Conservation (phyloP, 2,113 vertebrate genomes). For the Ageneiosus marmoratus region DNA sequence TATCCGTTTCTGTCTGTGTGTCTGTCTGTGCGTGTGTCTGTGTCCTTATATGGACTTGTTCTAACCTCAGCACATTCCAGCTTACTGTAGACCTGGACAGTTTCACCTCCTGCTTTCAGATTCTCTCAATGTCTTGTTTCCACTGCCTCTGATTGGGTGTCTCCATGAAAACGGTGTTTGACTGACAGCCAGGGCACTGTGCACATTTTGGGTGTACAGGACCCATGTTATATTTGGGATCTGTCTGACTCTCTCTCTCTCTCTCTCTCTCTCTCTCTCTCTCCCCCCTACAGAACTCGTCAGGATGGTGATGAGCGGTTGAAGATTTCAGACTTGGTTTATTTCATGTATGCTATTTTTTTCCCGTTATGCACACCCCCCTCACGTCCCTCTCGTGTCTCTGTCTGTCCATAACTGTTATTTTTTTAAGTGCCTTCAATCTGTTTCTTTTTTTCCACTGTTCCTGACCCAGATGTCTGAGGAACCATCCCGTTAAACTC, state of each 20-base stretch:
- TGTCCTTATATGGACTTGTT: constrained; percentile 37
- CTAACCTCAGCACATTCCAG: constrained; percentile 49
- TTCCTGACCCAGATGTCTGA: constrained; percentile 23
- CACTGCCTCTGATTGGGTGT: constrained; percentile 4
- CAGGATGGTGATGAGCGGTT: constrained; percentile 89
- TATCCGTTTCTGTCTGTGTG: too few species aligned
- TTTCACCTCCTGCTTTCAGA: constrained; percentile 7
- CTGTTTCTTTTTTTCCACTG: constrained; percentile 57
- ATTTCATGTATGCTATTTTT: constrained; percentile 35
- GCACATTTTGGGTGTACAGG: neutral
- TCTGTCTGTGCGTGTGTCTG: constrained; percentile 21
- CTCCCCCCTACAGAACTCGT: constrained; percentile 79
- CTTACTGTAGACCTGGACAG: constrained; percentile 38
- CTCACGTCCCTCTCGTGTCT: neutral
- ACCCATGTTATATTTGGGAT: neutral
- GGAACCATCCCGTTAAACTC: neutral
- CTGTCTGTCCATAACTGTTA: constrained; percentile 26
- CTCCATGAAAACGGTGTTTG: constrained; percentile 11
- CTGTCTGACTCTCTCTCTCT: constrained; percentile 15
- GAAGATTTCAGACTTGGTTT: constrained; percentile 60
- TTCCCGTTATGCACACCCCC: neutral
- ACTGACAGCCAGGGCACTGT: neutral
- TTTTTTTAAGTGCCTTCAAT: constrained; percentile 70
- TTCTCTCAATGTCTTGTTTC: constrained; percentile 1
- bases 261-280: neutral